phyloP scores from a whole-genome alignment of 2,888 invertebrate species.

The Acanthacorydalis orientalis region DNA sequence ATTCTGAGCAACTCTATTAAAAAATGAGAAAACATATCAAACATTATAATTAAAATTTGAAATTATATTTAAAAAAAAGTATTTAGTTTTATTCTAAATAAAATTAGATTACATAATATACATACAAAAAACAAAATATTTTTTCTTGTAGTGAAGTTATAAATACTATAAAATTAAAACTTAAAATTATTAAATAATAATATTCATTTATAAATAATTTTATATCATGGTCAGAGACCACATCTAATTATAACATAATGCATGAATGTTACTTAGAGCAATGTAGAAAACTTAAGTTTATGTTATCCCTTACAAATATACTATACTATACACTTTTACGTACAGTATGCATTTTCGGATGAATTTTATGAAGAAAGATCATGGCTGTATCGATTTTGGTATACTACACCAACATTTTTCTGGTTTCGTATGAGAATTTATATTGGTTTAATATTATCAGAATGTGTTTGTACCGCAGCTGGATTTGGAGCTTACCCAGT shows the following conservation, averaged over 20 bases:
- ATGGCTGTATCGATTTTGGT: conserved; percentile 64
- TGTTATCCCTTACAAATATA: neutral
- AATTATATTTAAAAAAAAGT: too few species aligned
- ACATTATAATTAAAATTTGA: too few species aligned
- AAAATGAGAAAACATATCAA: too few species aligned
- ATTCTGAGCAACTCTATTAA: too few species aligned
- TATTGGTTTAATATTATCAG: conserved; percentile 75
- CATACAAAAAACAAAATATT: too few species aligned
- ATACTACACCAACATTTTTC: conserved; percentile 73
- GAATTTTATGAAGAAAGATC: conserved; percentile 55
- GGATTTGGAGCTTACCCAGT: conserved; percentile 86
- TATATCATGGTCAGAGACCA: too few species aligned
- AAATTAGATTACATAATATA: too few species aligned
- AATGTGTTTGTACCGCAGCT: conserved; percentile 82
- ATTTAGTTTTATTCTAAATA: too few species aligned
- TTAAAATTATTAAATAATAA: too few species aligned
- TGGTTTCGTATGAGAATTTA: conserved; percentile 84
- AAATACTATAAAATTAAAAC: too few species aligned
- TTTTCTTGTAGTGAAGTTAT: too few species aligned
- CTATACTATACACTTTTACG: conserved; percentile 13
- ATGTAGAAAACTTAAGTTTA: neutral
- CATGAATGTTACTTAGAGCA: neutral
- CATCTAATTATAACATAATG: neutral
- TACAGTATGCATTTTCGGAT: conserved; percentile 64
- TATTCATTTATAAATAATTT: too few species aligned